A percentile compares a stretch with the other conserved stretches of the same genome.
Conservation (phyloP, 1,140 invertebrate species). For the Drosophila kurseongensis region DNA sequence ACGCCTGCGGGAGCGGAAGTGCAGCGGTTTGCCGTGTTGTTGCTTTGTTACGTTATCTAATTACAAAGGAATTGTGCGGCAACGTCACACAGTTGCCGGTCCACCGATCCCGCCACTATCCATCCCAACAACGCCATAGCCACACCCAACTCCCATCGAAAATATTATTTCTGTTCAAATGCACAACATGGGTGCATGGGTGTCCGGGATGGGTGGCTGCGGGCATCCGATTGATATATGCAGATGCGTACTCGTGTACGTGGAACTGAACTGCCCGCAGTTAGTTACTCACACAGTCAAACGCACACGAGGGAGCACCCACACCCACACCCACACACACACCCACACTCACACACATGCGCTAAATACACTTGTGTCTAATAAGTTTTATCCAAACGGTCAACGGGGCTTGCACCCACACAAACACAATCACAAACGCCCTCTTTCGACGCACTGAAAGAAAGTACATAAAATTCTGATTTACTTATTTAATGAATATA, state of each 20-base stretch:
- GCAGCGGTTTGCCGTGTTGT: slow-evolving; percentile 64
- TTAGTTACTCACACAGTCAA: slow-evolving; percentile 53
- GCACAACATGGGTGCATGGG: slow-evolving; percentile 30
- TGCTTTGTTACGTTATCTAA: slow-evolving; percentile 79
- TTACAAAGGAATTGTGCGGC: slow-evolving; percentile 80
- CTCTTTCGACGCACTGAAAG: slow-evolving; percentile 2
- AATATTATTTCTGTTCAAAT: slow-evolving; percentile 68
- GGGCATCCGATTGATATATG: slow-evolving; percentile 60
- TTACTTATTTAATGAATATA: too few relatives aligned
- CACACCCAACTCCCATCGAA: background rate
- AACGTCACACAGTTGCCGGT: slow-evolving; percentile 57
- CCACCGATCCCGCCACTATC: slow-evolving; percentile 31
- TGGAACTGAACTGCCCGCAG: slow-evolving; percentile 46
- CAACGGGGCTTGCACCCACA: slow-evolving; percentile 61
- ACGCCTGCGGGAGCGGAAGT: slow-evolving; percentile 54
- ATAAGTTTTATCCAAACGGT: slow-evolving; percentile 78
- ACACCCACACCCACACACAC: slow-evolving; percentile 7
- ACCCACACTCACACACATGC: slow-evolving; percentile 9
- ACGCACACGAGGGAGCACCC: background rate
- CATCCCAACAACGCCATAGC: background rate
- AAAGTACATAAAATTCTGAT: background rate
- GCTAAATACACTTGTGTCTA: slow-evolving; percentile 79
- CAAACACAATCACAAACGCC: slow-evolving; percentile 27
- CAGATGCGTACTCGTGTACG: slow-evolving; percentile 30
- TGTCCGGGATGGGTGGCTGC: slow-evolving; percentile 14